Evolutionary conservation across 2,888 invertebrate genomes (phyloP), one percentile per base, ranked within the genome.

Genomic region (Iselma pallidipennis): DNA sequence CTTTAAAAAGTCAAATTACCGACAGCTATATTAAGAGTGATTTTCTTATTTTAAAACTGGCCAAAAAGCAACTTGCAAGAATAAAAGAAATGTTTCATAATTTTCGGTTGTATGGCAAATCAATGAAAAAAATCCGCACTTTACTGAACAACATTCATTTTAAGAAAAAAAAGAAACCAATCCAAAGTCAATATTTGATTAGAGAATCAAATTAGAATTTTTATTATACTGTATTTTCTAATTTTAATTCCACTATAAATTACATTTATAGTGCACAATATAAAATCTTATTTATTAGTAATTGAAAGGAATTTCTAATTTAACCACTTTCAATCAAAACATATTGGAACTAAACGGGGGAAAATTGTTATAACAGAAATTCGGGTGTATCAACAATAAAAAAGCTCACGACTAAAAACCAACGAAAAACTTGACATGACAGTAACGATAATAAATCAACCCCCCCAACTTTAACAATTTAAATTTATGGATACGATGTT

Each of bases 401-500:
- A 21, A 48, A 21, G n/a, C n/a, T 55, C 48, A 19, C 19, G 16
- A 37, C 19, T 49, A 7, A 29, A 57, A 21, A 50, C 29, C n/a
- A 31, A 16, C n/a, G 29, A 37, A 16, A n/a, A 21, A 48, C 28
- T 29, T 16, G 19, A 25, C 2, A 12, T 29, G 23, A 23, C 9
- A 26, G 26, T 42, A 25, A 55, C 45, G 49, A 28, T 31, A 42
- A 61, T 57, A 61, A 61, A 61, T 61, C 45, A 53, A 28, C 53
- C 49, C 54, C 25, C 53, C 49, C 29, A 60, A 49, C 31, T 42
- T 59, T 55, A 33, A 28, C 31, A 58, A 62, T 62, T 58, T 52
- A 58, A 62, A 62, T 62, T 62, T 62, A 62, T 57, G 50, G 50
- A 16, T 31, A 52, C 28, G 29, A 33, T 28, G 52, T 52, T 33